Percentiles rank a stretch among this genome's conserved stretches.
phyloP scores from a whole-genome alignment of 2,797 vertebrate species.

The Etheostoma perlongum region DNA sequence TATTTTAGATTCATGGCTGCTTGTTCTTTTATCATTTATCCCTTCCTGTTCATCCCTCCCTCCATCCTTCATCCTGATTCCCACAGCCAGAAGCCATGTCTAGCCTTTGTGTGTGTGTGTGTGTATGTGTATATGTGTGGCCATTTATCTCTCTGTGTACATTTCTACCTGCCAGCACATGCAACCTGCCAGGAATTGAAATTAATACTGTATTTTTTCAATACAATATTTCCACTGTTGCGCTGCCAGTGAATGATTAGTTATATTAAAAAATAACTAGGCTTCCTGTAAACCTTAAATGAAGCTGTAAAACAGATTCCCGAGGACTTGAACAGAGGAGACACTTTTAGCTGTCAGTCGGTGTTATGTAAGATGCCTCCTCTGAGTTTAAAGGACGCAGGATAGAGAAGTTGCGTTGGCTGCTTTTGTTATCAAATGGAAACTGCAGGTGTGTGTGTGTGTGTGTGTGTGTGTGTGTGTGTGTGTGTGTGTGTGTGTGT shows the following conservation, averaged over 20 bases:
- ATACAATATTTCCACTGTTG: slow-evolving; percentile 78
- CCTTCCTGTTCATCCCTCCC: slow-evolving; percentile 51
- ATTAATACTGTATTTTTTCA: slow-evolving; percentile 51
- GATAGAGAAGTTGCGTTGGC: slow-evolving; percentile 19
- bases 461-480: too few species aligned
- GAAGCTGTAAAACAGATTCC: slow-evolving; percentile 69
- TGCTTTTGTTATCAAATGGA: slow-evolving; percentile 61
- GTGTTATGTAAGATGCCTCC: slow-evolving; percentile 62
- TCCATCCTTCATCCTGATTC: slow-evolving; percentile 19
- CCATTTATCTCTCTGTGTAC: slow-evolving; percentile 50
- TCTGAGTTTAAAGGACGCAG: slow-evolving; percentile 45
- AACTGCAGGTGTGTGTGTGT: slow-evolving; percentile 13
- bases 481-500: neutral
- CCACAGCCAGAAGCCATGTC: slow-evolving; percentile 26
- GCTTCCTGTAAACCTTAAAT: slow-evolving; percentile 75
- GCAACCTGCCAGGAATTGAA: slow-evolving; percentile 65
- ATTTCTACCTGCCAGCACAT: slow-evolving; percentile 51
- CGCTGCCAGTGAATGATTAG: slow-evolving; percentile 67
- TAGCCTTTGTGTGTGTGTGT: slow-evolving; percentile 24
- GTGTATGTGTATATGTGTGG: slow-evolving; percentile 29
- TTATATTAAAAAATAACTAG: slow-evolving; percentile 73
- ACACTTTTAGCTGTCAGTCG: slow-evolving; percentile 43
- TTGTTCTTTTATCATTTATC: slow-evolving; percentile 58
- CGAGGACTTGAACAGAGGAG: slow-evolving; percentile 31
- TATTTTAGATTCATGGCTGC: slow-evolving; percentile 45